Percentiles rank a stretch among this genome's conserved stretches.
Conservation (phyloP, 1,140 invertebrate genomes). For the Drosophila erecta region DNA sequence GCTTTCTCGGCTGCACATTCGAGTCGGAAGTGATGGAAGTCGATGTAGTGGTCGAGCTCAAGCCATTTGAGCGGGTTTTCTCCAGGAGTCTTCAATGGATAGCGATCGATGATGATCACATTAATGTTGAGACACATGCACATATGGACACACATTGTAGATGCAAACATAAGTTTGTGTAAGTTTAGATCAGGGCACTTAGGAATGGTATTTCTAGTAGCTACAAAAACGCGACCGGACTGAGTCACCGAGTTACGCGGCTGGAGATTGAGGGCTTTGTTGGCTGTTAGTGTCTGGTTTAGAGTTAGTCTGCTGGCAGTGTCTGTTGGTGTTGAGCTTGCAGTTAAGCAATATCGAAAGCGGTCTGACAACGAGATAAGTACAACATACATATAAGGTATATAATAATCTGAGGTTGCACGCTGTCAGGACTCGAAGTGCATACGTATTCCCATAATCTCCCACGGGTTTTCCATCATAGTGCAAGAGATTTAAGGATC, state of each 20-base stretch:
- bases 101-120: conserved; percentile 26
- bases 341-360: conserved; percentile 69
- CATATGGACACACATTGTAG: conserved; percentile 47
- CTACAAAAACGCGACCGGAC: conserved; percentile 6
- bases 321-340: conserved; percentile 38
- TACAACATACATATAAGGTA: conserved; percentile 65
- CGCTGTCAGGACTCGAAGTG: not conserved
- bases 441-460: not conserved
- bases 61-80: conserved; percentile 60
- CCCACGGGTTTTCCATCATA: not conserved
- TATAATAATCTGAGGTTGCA: conserved; percentile 4
- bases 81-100: conserved; percentile 64
- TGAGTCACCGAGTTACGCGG: conserved; percentile 11
- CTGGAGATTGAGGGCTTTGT: conserved; percentile 34
- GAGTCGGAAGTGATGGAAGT: conserved; percentile 68
- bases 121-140: conserved; percentile 19
- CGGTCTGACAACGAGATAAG: conserved; percentile 64
- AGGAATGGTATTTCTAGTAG: conserved; percentile 11
- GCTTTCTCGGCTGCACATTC: conserved; percentile 48
- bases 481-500: not conserved
- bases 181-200: conserved; percentile 20
- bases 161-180: conserved; percentile 35
- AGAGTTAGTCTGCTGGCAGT: conserved; percentile 38
- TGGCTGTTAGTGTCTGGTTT: conserved; percentile 41
- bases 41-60: conserved; percentile 58